Conservation (phyloP, 2,797 vertebrate genomes). For the Poeciliopsis gracilis region DNA sequence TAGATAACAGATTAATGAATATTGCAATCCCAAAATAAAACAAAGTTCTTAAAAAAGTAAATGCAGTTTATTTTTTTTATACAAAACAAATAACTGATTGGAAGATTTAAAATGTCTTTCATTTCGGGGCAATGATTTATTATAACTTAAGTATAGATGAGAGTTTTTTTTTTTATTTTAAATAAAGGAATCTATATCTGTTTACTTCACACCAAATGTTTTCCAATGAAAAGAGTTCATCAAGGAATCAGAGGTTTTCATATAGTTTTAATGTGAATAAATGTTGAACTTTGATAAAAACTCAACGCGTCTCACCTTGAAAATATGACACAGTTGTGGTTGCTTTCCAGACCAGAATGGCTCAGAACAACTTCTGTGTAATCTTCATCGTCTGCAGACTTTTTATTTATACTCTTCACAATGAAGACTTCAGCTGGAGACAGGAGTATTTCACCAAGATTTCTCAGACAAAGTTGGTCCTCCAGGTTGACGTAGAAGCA, state of each 20-base stretch:
- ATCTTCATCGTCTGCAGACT: fast-evolving
- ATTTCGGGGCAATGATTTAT: background rate
- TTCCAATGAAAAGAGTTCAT: background rate
- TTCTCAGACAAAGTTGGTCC: background rate
- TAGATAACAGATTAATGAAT: background rate
- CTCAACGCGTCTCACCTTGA: background rate
- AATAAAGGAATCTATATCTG: too few relatives aligned
- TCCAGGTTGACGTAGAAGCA: constrained; percentile 55
- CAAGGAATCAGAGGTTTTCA: background rate
- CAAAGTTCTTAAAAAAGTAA: background rate
- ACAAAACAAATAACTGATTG: background rate
- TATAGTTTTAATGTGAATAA: background rate
- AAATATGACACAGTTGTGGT: constrained; percentile 21
- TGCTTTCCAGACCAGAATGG: background rate
- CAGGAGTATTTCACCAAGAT: constrained; percentile 22
- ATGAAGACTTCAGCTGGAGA: constrained; percentile 71
- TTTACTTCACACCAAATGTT: background rate
- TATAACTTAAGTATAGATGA: background rate
- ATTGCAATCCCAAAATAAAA: background rate
- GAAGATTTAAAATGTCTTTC: background rate
- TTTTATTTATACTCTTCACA: background rate
- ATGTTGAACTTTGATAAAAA: background rate
- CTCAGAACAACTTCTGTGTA: constrained; percentile 47
- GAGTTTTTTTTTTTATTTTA: background rate
- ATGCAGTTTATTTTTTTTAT: background rate